phyloP scores from a whole-genome alignment of 2,888 invertebrate species.

The Chymomyza amoena region DNA sequence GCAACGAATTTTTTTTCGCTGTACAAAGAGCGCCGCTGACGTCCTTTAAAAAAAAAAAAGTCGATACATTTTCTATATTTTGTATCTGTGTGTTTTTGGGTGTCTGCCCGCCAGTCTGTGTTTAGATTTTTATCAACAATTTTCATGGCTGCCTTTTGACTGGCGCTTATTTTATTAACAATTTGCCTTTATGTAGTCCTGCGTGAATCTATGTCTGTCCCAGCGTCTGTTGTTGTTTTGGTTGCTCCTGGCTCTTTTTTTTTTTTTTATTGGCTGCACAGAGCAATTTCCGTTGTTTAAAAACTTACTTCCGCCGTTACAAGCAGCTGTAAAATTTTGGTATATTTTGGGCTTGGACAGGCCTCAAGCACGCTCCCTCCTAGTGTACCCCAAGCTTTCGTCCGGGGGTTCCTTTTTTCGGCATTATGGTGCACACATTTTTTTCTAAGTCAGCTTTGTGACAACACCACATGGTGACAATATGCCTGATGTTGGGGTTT shows the following conservation, averaged over 20 bases:
- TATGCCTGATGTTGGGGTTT: neutral
- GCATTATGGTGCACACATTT: neutral
- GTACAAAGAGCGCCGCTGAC: neutral
- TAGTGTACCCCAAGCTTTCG: too few species aligned
- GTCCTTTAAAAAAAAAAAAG: neutral
- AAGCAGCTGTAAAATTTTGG: slow-evolving; percentile 4
- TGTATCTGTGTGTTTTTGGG: too few species aligned
- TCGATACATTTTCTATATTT: too few species aligned
- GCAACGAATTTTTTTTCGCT: slow-evolving; percentile 39
- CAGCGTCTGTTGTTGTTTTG: slow-evolving; percentile 16
- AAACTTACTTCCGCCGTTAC: slow-evolving; percentile 59
- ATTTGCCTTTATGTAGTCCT: slow-evolving; percentile 39
- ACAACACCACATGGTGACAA: neutral
- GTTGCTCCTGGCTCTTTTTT: slow-evolving; percentile 44
- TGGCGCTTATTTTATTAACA: slow-evolving; percentile 57
- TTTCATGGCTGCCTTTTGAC: slow-evolving; percentile 13
- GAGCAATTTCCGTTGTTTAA: slow-evolving; percentile 71
- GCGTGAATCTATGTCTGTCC: slow-evolving; percentile 15
- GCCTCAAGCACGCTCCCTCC: too few species aligned
- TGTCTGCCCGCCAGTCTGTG: neutral
- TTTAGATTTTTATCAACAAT: slow-evolving; percentile 34
- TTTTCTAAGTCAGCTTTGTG: neutral
- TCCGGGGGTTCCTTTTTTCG: neutral
- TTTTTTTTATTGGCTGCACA: slow-evolving; percentile 59
- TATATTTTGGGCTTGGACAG: neutral